phyloP scores from a whole-genome alignment of 2,113 vertebrate genomes.

The Lepidothrix coronata region DNA sequence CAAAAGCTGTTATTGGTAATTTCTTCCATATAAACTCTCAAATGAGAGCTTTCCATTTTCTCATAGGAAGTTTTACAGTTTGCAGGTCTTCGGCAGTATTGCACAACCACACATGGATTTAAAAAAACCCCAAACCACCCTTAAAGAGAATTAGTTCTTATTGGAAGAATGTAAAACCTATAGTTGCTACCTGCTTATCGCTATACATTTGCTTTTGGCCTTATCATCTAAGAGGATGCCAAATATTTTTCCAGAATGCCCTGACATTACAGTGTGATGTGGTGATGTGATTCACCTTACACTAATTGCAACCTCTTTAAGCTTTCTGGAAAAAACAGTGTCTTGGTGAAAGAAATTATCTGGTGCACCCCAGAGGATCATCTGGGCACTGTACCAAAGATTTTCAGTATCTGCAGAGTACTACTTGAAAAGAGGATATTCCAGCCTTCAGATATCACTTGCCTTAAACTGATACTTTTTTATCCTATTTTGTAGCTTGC shows the following conservation, averaged over 20 bases:
- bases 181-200: neutral
- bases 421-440: neutral
- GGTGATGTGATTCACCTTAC: neutral
- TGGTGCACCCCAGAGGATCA: neutral
- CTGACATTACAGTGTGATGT: neutral
- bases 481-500: neutral
- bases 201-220: neutral
- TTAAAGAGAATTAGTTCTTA: neutral
- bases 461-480: neutral
- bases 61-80: neutral
- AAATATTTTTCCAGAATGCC: neutral
- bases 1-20: neutral
- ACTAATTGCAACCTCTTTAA: neutral
- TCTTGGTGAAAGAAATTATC: neutral
- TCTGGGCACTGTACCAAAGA: neutral
- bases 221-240: neutral
- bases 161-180: neutral
- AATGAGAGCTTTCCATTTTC: neutral
- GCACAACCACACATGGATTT: neutral
- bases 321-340: neutral
- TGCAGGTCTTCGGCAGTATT: neutral
- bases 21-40: neutral
- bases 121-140: rapidly evolving
- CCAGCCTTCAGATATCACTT: neutral
- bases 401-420: neutral